A percentile compares a stretch with the other conserved stretches of the same genome.
Conservation (phyloP, 92 coral and sea anemone species). For the Porites cylindrica region DNA sequence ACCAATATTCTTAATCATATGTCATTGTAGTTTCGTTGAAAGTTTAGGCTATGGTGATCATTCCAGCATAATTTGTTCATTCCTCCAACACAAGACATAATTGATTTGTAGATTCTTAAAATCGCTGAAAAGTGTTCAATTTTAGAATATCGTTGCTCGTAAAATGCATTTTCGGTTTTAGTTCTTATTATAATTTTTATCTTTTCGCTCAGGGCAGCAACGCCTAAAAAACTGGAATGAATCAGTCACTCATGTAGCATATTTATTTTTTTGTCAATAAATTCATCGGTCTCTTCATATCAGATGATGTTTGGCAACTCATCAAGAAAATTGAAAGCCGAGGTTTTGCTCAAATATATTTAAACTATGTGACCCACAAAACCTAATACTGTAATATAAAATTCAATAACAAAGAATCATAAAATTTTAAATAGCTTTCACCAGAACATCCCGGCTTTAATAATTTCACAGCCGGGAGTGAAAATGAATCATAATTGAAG, state of each 20-base stretch:
- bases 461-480: background rate
- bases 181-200: no score
- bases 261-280: constrained; percentile 1
- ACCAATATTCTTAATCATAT: no score
- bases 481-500: background rate
- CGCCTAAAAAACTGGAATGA: background rate
- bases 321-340: background rate
- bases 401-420: constrained; percentile 7
- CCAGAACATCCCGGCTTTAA: background rate
- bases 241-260: background rate
- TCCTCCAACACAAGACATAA: background rate
- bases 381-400: background rate
- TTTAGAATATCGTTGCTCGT: background rate
- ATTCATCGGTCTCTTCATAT: background rate
- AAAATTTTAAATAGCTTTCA: background rate
- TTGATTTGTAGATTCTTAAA: background rate
- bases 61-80: background rate
- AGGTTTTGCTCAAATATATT: background rate
- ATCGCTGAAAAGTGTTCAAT: background rate
- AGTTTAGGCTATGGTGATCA: background rate
- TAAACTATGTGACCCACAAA: background rate
- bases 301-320: background rate
- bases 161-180: background rate
- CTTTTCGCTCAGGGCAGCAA: no score
- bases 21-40: background rate